Evolutionary conservation across 2,888 invertebrate genomes (phyloP), one percentile per base, ranked within the genome.

Genomic region (Papilio gigon): DNA sequence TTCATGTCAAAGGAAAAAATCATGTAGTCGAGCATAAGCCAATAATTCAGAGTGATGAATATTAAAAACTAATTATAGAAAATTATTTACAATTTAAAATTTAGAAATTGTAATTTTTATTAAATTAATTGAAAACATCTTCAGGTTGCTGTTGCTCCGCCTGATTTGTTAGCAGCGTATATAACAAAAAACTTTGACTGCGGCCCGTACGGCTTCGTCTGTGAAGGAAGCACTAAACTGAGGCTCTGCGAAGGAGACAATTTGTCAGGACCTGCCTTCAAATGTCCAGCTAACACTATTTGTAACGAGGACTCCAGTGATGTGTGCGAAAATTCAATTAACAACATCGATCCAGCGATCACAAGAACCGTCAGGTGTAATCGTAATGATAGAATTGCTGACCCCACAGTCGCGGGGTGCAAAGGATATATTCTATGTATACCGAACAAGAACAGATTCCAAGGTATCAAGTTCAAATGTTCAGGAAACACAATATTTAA

Each of bases 381-480:
- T 37, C 83, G 85, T 62, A 85, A 88, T 69, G 90, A 92, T 75
- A 83, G 92, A 70, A 82, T 92, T 9, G 88, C 87, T 0, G 92
- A 92, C 68, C 86, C 90, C 0, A 87, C 77, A 65, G 87, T 91
- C 0, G 84, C 89, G 0, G 86, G 82, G 4, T 92, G 92, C 76
- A 92, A 92, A 76, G 91, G 90, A 8, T 92, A 92, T 73, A 90
- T 92, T 47, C 78, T 92, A 0, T 92, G 92, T 73, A 87, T 92
- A 25, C 84, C 89, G 0, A 90, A 88, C 72, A 89, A 85, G 71
- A 86, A 84, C 67, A 85, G 87, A 40, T 89, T 90, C 73, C 90
- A 90, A 80, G 90, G 88, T 17, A 88, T 91, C 64, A 90, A 89
- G 69, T 92, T 91, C 72, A 87, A 88, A 71, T 92, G 92, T 70